Evolutionary conservation across 2,797 vertebrate species (phyloP).

Genomic region (Gymnopithys bicolor): DNA sequence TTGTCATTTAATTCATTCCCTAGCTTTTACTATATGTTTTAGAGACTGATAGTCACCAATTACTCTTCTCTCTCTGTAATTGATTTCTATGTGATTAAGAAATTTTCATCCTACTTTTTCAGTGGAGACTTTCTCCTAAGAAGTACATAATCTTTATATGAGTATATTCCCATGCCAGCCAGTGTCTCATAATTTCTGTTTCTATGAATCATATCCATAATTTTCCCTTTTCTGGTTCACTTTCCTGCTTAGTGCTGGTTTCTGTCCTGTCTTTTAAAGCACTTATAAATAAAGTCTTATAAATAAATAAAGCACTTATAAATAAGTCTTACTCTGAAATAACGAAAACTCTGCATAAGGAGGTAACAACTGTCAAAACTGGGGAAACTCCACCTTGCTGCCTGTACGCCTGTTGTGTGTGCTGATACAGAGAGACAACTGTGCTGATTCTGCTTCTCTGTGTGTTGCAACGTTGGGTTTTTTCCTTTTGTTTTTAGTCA

Average conservation of each 20-base stretch:
- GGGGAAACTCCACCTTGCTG: conserved; percentile 9
- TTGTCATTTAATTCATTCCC: not conserved
- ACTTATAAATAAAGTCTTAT: conserved; percentile 11
- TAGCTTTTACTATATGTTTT: not conserved
- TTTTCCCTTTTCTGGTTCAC: not conserved
- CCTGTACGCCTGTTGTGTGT: conserved; percentile 37
- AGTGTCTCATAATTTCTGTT: not conserved
- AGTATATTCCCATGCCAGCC: not conserved
- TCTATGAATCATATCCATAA: not conserved
- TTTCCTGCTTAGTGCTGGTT: conserved; percentile 3
- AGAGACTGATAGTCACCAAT: not conserved
- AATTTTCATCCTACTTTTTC: not conserved
- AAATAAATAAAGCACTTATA: not conserved
- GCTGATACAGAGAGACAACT: conserved; percentile 20
- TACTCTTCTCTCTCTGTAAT: not conserved
- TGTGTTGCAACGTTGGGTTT: not conserved
- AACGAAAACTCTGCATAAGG: conserved; percentile 39
- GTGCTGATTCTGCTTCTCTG: conserved; percentile 45
- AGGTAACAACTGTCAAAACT: conserved; percentile 54
- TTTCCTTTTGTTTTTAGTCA: conserved; percentile 20
- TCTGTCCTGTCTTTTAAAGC: conserved; percentile 44
- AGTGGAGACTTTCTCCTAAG: not conserved
- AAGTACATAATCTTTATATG: not conserved
- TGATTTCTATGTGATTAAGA: not conserved
- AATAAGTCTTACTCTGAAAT: conserved; percentile 50